Evolutionary conservation across 2,797 vertebrate species (phyloP).

Genomic region (Cuculus canorus): DNA sequence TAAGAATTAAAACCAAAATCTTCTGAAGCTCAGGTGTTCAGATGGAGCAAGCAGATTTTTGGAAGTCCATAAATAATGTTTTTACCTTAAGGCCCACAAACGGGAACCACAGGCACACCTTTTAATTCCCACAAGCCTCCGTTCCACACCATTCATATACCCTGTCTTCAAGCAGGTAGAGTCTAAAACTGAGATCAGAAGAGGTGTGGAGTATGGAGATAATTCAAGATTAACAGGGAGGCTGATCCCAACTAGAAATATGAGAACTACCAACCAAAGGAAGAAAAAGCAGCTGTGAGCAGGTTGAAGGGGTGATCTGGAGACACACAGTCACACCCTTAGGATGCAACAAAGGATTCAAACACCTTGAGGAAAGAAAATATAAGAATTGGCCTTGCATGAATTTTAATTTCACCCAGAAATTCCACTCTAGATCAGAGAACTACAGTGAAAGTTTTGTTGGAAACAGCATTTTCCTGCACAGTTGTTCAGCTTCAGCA

Average conservation of each 20-base stretch:
- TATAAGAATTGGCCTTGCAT: constrained; percentile 9
- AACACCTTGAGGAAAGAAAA: constrained; percentile 46
- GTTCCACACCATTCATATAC: background rate
- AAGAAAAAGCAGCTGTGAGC: background rate
- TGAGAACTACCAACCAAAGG: background rate
- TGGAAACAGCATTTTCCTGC: background rate
- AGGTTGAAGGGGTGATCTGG: background rate
- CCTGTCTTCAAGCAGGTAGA: background rate
- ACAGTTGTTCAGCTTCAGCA: background rate
- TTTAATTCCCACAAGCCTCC: background rate
- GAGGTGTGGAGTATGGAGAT: background rate
- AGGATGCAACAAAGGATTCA: background rate
- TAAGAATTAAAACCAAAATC: background rate
- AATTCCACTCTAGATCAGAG: constrained; percentile 32
- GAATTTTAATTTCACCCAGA: constrained; percentile 29
- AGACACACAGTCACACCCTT: background rate
- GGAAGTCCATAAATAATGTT: background rate
- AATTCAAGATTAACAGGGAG: background rate
- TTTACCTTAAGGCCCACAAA: background rate
- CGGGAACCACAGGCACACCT: background rate
- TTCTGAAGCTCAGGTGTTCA: background rate
- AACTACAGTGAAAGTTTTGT: constrained; percentile 13
- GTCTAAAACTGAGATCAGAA: background rate
- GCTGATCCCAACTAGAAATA: background rate
- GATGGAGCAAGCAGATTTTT: background rate